These are phyloP conservation scores for Eutolmus rufibarbis DNA, from an alignment of 2,888 invertebrate genomes.

Conservation along the genomic window DNA sequence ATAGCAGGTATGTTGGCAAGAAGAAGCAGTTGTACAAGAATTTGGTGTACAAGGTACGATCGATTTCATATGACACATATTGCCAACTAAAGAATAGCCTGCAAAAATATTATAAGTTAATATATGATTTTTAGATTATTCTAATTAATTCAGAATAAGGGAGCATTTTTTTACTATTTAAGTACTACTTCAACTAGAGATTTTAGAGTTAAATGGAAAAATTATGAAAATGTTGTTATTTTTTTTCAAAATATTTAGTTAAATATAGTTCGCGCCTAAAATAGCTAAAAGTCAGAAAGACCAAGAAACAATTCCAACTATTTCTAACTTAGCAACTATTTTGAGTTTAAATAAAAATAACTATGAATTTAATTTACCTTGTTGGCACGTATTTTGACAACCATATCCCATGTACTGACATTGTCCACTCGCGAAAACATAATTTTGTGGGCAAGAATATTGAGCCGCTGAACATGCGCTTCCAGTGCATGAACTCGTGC, in stretches of 20 bases:
- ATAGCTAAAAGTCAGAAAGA: too few species aligned
- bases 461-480: not conserved
- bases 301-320: too few species aligned
- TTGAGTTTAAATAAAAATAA: too few species aligned
- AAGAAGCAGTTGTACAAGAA: not conserved
- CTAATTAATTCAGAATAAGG: too few species aligned
- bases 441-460: slow-evolving; percentile 1
- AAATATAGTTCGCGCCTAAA: too few species aligned
- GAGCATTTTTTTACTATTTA: too few species aligned
- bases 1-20: not conserved
- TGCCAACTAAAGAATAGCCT: not conserved
- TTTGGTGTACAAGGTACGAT: not conserved
- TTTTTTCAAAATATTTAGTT: too few species aligned
- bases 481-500: not conserved
- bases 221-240: too few species aligned
- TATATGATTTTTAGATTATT: too few species aligned
- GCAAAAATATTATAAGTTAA: not conserved
- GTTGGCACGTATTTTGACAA: not conserved
- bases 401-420: not conserved
- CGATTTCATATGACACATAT: not conserved
- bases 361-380: not conserved
- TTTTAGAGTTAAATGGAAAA: too few species aligned
- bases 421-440: not conserved
- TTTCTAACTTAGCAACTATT: too few species aligned
- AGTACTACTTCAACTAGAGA: too few species aligned